Percentiles rank a stretch among this genome's conserved stretches.
These are phyloP conservation scores for Lepidostoma basale DNA, from an alignment of 1,140 invertebrate species.

Conservation along the genomic window DNA sequence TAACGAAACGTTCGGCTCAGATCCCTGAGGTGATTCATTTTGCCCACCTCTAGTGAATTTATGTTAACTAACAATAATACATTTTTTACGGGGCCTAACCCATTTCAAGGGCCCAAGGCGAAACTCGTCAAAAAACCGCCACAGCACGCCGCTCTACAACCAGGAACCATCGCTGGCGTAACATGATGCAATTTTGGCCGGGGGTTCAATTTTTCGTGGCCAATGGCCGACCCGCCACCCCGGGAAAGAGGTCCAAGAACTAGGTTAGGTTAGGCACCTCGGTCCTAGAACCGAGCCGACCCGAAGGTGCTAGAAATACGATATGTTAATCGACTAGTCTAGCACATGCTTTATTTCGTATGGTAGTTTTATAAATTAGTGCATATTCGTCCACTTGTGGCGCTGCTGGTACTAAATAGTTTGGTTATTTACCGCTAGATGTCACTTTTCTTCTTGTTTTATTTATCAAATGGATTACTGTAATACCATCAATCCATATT, in stretches of 20 bases:
- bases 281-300: slow-evolving; percentile 29
- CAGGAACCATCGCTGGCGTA: background rate
- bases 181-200: slow-evolving; percentile 10
- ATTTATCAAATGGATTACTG: no score
- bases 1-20: no score
- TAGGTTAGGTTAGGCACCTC: slow-evolving; percentile 41
- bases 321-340: no score
- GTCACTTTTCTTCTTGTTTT: background rate
- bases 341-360: no score
- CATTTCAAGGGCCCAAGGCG: background rate
- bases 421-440: background rate
- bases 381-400: no score
- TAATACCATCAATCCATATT: no score
- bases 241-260: slow-evolving; percentile 43
- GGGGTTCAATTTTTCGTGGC: slow-evolving; percentile 43
- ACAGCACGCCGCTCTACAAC: background rate
- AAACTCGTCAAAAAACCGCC: background rate
- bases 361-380: no score
- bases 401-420: background rate
- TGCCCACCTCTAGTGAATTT: no score
- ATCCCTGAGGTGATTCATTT: no score
- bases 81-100: background rate
- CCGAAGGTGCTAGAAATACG: slow-evolving; percentile 2
- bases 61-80: no score
- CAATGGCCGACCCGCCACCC: slow-evolving; percentile 38